Percentiles rank a stretch among this genome's conserved stretches.
These are phyloP conservation scores for Plusia festucae DNA, from an alignment of 2,888 invertebrate species.

Conservation along the genomic window DNA sequence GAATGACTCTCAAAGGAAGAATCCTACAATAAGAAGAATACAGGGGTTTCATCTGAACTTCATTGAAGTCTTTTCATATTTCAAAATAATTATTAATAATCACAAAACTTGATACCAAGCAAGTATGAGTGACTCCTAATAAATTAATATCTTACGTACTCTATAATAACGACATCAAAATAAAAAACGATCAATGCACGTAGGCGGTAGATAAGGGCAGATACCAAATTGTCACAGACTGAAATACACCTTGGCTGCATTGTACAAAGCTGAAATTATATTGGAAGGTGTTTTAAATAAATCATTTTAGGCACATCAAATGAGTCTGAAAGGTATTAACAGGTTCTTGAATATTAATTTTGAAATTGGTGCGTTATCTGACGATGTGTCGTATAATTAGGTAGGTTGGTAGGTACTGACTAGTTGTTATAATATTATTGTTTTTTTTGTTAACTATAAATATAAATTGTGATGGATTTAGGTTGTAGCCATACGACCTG, in stretches of 20 bases:
- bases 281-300: constrained; percentile 13
- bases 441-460: too few species aligned
- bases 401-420: constrained; percentile 33
- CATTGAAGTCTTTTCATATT: neutral
- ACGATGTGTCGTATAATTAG: constrained; percentile 59
- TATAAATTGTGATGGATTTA: too few species aligned
- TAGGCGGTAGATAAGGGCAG: constrained; percentile 58
- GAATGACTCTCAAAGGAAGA: neutral
- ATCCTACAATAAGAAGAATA: too few species aligned
- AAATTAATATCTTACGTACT: constrained; percentile 43
- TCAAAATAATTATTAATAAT: neutral
- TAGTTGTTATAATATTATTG: constrained; percentile 64
- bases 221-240: constrained; percentile 1
- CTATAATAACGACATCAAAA: constrained; percentile 57
- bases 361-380: constrained; percentile 74
- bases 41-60: neutral
- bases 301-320: constrained; percentile 56
- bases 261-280: constrained; percentile 11
- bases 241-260: neutral
- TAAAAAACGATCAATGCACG: constrained; percentile 43
- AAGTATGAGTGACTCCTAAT: constrained; percentile 12
- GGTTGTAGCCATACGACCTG: too few species aligned
- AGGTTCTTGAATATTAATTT: constrained; percentile 71
- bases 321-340: constrained; percentile 55
- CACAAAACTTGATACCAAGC: neutral